Evolutionary conservation across 2,113 vertebrate species (phyloP), one percentile per base, ranked within the genome.

Genomic region (Onychostoma macrolepis): DNA sequence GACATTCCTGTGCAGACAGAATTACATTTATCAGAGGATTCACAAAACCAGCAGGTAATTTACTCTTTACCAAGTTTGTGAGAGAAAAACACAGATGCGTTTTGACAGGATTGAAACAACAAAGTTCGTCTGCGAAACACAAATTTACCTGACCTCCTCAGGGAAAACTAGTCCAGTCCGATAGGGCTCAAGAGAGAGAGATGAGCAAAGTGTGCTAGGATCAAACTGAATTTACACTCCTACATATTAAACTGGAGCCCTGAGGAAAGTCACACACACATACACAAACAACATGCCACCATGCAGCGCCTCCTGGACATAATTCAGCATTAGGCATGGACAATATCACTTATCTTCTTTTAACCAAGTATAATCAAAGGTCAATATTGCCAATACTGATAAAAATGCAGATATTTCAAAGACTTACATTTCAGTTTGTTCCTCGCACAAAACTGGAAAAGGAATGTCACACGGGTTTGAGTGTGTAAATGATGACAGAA

Each of bases 231-330:
- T 87, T 89, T 77, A 85, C 15, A 63, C 84, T 87, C 83, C 65
- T 90, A 90, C 88, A 83, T 87, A 91, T 92, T 92, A 93, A 92
- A 93, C 94, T 90, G 90, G 86, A 82, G 72, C 83, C 78, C 88
- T 90, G 87, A 50, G 21, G 38, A 75, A 75, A 71, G 33, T 10
- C 41, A 74, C 21, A 71, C 17, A 78, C 38, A 75, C 19, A 12
- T 26, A 58, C 38, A 61, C 36, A 77, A 19, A 58, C 26, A 43
- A 9, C 65, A 28, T 56, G 76, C 28, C 48, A 79, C 48, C 17
- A 6, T 24, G 48, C 75, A 77, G 13, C 45, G 19, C 26, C 26
- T 77, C 43, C 43, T 77, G 45, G 17, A n/a, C 24, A 61, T n/a
- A 61, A 61, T 61, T 61, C 21, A 61, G 4, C 56, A 72, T 74